Conservation (phyloP, 2,888 invertebrate genomes). For the Drosophila mayaguana region DNA sequence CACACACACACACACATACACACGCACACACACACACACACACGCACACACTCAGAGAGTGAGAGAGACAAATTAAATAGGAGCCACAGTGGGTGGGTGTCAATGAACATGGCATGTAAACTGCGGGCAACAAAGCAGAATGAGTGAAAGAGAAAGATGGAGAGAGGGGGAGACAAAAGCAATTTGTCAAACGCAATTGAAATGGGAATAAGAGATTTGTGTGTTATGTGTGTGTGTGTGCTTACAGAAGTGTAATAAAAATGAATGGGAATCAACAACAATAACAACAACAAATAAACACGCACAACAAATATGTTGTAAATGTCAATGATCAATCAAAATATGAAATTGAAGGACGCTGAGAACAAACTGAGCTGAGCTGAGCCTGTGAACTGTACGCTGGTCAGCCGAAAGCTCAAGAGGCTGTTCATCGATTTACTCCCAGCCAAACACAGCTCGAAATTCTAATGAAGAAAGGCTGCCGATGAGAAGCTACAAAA, state of each 20-base stretch:
- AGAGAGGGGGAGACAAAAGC: slow-evolving; percentile 9
- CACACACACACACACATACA: slow-evolving; percentile 17
- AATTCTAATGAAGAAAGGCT: slow-evolving; percentile 75
- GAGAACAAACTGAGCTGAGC: background rate
- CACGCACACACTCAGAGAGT: background rate
- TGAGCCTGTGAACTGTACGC: slow-evolving; percentile 47
- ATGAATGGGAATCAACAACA: slow-evolving; percentile 44
- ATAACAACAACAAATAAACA: slow-evolving; percentile 37
- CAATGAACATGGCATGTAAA: slow-evolving; percentile 40
- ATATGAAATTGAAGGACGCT: slow-evolving; percentile 57
- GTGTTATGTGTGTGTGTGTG: slow-evolving; percentile 35
- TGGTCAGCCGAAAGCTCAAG: slow-evolving; percentile 44
- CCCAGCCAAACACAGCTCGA: slow-evolving; percentile 42
- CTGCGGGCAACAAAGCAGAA: slow-evolving; percentile 19
- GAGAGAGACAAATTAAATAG: slow-evolving; percentile 56
- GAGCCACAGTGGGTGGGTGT: slow-evolving; percentile 66
- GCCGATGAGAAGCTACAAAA: slow-evolving; percentile 34
- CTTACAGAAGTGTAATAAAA: slow-evolving; percentile 65
- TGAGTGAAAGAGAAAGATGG: background rate
- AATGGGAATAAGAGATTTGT: slow-evolving; percentile 47
- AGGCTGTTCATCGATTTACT: slow-evolving; percentile 55
- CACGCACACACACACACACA: slow-evolving; percentile 21
- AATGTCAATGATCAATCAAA: slow-evolving; percentile 84
- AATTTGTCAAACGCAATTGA: slow-evolving; percentile 57
- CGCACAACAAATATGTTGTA: slow-evolving; percentile 75